phyloP scores from a whole-genome alignment of 2,113 vertebrate species.

The Saimiri boliviensis region DNA sequence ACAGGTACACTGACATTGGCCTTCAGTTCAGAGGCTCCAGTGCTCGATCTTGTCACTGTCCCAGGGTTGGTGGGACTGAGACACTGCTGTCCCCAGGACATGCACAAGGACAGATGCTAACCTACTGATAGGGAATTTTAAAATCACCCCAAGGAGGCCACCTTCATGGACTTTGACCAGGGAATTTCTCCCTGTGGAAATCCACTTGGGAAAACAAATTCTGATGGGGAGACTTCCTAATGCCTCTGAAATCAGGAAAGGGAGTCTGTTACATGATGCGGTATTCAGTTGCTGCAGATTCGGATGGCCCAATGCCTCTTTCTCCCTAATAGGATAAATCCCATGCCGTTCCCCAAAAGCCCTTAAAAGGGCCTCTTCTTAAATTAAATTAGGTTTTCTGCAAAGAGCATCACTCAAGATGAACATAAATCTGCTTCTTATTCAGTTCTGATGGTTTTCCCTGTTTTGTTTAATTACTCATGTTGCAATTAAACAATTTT shows the following conservation, averaged over 20 bases:
- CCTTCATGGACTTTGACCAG: neutral
- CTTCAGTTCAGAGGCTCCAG: neutral
- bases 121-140: neutral
- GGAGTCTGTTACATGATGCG: neutral
- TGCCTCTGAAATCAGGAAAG: neutral
- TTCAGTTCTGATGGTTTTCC: constrained; percentile 47
- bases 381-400: constrained; percentile 55
- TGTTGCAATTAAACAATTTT: constrained; percentile 63
- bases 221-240: neutral
- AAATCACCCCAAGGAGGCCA: neutral
- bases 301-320: neutral
- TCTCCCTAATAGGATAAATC: neutral
- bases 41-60: neutral
- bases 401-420: constrained; percentile 52
- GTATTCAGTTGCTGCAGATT: neutral
- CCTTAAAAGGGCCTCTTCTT: neutral
- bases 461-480: constrained; percentile 68
- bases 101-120: neutral
- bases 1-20: neutral
- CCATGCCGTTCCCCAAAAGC: neutral
- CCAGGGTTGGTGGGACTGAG: neutral
- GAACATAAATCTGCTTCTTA: constrained; percentile 68
- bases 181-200: neutral
- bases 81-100: neutral
- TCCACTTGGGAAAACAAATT: neutral